Percentiles rank a stretch among this genome's conserved stretches.
Conservation (phyloP, 2,888 invertebrate species). For the Andrena camellia region DNA sequence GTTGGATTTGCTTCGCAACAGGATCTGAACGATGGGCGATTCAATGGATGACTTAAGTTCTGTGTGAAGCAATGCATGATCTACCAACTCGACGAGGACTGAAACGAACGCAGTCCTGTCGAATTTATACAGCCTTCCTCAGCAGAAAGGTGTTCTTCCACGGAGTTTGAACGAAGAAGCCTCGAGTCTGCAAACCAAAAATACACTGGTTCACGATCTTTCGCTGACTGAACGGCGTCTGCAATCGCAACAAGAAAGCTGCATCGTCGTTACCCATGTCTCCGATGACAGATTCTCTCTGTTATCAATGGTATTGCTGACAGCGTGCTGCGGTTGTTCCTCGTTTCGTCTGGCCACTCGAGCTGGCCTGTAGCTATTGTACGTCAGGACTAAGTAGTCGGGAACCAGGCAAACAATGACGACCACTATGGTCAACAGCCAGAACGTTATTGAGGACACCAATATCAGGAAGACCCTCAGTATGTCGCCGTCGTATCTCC, state of each 20-base stretch:
- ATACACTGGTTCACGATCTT: background rate
- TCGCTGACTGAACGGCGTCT: background rate
- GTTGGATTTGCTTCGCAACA: background rate
- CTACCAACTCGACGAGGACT: conserved; percentile 3
- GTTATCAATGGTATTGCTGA: background rate
- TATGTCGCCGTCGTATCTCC: conserved; percentile 86
- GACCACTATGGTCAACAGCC: conserved; percentile 87
- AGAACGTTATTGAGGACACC: conserved; percentile 87
- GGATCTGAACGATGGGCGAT: background rate
- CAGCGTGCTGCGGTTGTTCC: conserved; percentile 25
- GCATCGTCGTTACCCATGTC: conserved; percentile 20
- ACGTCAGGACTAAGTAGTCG: conserved; percentile 84
- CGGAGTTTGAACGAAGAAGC: conserved; percentile 55
- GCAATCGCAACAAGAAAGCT: no score
- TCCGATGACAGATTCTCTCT: background rate
- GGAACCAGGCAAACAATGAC: conserved; percentile 87
- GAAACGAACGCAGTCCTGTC: background rate
- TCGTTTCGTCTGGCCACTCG: conserved; percentile 69
- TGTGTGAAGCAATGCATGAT: background rate
- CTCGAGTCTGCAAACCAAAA: conserved; percentile 55
- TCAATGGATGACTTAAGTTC: conserved; percentile 14
- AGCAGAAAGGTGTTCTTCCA: conserved; percentile 70
- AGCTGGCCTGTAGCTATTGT: conserved; percentile 70
- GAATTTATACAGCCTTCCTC: conserved; percentile 42
- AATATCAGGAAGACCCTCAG: conserved; percentile 88